Evolutionary conservation across 2,113 vertebrate genomes (phyloP).

Genomic region (Muntiacus reevesi): DNA sequence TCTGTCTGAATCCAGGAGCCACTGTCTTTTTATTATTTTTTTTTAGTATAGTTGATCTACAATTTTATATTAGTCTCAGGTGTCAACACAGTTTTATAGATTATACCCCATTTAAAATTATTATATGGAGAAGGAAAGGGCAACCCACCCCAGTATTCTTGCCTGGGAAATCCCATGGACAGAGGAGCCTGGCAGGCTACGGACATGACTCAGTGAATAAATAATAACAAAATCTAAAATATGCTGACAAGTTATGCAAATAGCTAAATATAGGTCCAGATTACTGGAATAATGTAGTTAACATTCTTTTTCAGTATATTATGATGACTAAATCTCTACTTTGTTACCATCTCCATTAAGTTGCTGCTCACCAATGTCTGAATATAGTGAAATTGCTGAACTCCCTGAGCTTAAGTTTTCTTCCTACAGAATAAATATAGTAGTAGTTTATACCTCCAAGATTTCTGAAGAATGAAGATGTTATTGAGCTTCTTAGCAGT

Average conservation of each 20-base stretch:
- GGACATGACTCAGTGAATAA: not conserved
- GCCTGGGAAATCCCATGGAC: not conserved
- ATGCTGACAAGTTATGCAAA: not conserved
- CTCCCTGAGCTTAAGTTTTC: not conserved
- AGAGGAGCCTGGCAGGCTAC: not conserved
- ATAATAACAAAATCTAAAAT: not conserved
- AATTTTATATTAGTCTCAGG: not conserved
- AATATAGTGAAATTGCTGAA: not conserved
- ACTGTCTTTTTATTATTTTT: fast-evolving
- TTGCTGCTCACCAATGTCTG: not conserved
- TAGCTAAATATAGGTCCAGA: not conserved
- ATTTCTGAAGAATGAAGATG: not conserved
- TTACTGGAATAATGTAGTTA: not conserved
- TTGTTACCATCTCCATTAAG: not conserved
- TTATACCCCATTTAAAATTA: not conserved
- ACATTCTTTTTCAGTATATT: not conserved
- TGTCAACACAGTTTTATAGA: not conserved
- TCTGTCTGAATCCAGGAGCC: not conserved
- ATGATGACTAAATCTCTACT: not conserved
- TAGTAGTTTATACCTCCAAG: not conserved
- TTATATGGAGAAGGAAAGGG: not conserved
- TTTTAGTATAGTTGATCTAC: not conserved
- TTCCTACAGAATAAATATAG: not conserved
- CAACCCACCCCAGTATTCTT: not conserved
- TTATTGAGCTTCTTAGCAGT: not conserved